Evolutionary conservation across 35 echinoderm and acorn worm species (phyloP), one percentile per base, ranked within the genome.

Genomic region (Lytechinus variegatus): DNA sequence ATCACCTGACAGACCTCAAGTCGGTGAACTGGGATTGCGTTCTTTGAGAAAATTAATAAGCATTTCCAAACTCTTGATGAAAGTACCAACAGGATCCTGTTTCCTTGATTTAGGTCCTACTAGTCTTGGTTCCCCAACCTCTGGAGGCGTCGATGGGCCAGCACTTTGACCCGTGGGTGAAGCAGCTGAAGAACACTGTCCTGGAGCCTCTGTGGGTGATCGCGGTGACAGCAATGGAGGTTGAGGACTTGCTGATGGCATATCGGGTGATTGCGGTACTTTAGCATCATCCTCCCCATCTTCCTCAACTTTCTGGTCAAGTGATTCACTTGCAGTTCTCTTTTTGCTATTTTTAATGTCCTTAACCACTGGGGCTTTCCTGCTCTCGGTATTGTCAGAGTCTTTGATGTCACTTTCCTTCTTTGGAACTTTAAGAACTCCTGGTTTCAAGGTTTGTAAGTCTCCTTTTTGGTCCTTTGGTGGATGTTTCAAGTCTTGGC

Each of bases 1-100:
- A 14, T 55, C 53, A 10, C 33, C n/a, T 27, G 8, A 27, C 53
- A 93, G 56, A 93, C 19, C 27, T 91, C 89, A 54, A 52, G 53
- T 52, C 53, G 94, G 51, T 95, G 86, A 89, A 87, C 54, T 91
- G 54, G 54, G 27, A 51, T 87, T 89, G 56, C 52, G 95, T 9
- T 72, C 54, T 95, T 90, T 95, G 24, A 95, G 87, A 57, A 95
- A 60, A 10, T 8, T 72, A 57, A 95, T 90, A 12, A 95, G 61
- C 21, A 55, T 54, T 27, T 95, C 95, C 54, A 91, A 21, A 66
- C 95, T 95, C 87, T 95, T 95, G 56, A 95, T 91, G 14, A 95
- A 87, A 61, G 87, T 54, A 95, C 87, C 95, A 86, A 95, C 56
- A 8, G 52, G 87, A 61, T 95, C 95, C 54, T 95, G 95, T 91